Evolutionary conservation across 2,888 invertebrate species (phyloP).

Genomic region (Drosophila siamana): DNA sequence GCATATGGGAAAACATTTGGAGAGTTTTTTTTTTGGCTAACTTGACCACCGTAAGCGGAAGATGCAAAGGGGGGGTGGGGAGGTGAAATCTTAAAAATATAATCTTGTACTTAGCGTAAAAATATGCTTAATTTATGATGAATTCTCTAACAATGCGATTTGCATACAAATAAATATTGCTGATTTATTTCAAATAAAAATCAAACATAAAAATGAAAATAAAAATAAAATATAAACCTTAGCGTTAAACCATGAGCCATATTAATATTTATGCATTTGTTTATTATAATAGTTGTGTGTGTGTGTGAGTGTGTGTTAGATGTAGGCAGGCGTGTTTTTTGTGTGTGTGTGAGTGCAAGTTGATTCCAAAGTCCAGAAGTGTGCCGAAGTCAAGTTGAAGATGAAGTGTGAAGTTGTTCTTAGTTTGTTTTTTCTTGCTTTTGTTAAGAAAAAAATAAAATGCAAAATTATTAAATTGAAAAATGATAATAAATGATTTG

Average conservation of each 20-base stretch:
- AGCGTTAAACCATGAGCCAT: conserved; percentile 47
- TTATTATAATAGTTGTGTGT: conserved; percentile 12
- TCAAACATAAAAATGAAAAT: conserved; percentile 33
- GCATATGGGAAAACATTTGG: conserved; percentile 20
- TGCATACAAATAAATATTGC: no score
- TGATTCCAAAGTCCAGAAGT: conserved; percentile 71
- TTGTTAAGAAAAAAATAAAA: conserved; percentile 67
- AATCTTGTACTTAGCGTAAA: conserved; percentile 23
- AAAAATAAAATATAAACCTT: conserved; percentile 35
- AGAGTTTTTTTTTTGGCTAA: conserved; percentile 2
- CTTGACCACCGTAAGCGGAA: conserved; percentile 40
- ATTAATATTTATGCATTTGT: conserved; percentile 33
- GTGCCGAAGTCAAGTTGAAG: conserved; percentile 38
- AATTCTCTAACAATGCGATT: not conserved
- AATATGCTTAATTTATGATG: not conserved
- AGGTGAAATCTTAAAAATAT: conserved; percentile 21
- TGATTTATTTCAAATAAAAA: conserved; percentile 58
- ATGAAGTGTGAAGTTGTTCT: conserved; percentile 41
- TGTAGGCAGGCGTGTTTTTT: conserved; percentile 27
- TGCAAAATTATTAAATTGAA: conserved; percentile 59
- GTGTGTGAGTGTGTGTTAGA: conserved; percentile 49
- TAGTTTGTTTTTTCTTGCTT: conserved; percentile 40
- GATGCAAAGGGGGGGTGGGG: not conserved
- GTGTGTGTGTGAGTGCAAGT: conserved; percentile 39
- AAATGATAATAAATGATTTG: conserved; percentile 25